Evolutionary conservation across 2,113 vertebrate genomes (phyloP).

Genomic region (Terrapene triunguis): DNA sequence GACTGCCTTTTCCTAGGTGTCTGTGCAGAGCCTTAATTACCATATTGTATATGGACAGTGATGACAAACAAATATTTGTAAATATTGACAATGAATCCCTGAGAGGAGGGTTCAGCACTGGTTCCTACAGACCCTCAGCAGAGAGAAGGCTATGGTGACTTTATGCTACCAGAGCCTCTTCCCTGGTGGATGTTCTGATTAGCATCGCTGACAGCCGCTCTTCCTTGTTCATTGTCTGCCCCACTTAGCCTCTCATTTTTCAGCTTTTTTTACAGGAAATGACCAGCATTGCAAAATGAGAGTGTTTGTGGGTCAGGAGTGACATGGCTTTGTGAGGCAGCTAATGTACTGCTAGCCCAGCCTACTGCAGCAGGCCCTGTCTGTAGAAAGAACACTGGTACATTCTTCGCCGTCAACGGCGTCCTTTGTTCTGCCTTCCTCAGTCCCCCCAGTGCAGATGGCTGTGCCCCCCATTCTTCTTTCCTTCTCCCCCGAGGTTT

Average conservation of each 20-base stretch:
- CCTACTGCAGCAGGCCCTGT: background rate
- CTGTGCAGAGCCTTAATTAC: background rate
- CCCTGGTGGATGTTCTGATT: background rate
- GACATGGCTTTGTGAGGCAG: too few relatives aligned
- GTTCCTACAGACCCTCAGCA: background rate
- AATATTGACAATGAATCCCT: background rate
- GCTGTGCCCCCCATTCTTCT: too few relatives aligned
- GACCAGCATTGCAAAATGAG: too few relatives aligned
- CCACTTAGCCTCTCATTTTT: too few relatives aligned
- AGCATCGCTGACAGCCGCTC: background rate
- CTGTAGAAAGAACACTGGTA: background rate
- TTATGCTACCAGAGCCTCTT: background rate
- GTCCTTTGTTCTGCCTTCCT: background rate
- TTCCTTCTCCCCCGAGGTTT: background rate
- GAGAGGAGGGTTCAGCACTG: background rate
- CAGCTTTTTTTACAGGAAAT: too few relatives aligned
- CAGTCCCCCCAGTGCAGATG: background rate
- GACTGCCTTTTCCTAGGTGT: background rate
- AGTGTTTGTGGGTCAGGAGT: too few relatives aligned
- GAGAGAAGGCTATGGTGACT: background rate
- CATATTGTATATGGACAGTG: too few relatives aligned
- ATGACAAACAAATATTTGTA: too few relatives aligned
- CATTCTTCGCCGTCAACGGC: background rate
- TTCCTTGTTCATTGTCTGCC: too few relatives aligned
- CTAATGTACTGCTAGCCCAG: background rate